Evolutionary conservation across 2,797 vertebrate species (phyloP).

Genomic region (Podargus strigoides): DNA sequence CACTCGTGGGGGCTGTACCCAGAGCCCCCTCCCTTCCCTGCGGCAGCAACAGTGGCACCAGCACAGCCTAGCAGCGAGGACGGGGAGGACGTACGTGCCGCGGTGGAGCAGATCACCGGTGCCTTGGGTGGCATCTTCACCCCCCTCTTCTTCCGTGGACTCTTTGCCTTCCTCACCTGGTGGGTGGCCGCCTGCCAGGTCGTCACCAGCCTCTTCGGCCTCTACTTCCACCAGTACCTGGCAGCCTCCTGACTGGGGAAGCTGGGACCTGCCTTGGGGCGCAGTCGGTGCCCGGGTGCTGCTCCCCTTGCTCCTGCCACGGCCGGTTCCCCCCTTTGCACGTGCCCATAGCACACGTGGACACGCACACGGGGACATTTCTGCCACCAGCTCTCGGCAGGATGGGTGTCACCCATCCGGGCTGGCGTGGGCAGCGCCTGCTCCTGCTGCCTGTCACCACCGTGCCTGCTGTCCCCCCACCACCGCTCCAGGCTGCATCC

Average conservation of each 20-base stretch:
- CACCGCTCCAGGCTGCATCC: accelerated
- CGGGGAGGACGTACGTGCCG: conserved; percentile 81
- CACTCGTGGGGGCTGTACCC: conserved; percentile 86
- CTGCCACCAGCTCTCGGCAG: not conserved
- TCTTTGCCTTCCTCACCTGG: conserved; percentile 92
- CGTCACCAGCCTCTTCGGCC: conserved; percentile 89
- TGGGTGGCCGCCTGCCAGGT: conserved; percentile 93
- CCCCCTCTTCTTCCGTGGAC: conserved; percentile 83
- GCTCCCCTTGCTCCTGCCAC: not conserved
- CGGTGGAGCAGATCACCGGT: conserved; percentile 78
- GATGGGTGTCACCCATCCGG: accelerated
- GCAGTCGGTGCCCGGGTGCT: accelerated
- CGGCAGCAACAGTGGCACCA: not conserved
- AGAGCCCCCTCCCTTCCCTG: conserved; percentile 27
- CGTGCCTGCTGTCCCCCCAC: not conserved
- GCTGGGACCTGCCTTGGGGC: conserved; percentile 5
- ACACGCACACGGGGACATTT: accelerated
- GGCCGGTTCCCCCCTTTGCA: not conserved
- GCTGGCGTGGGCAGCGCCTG: not conserved
- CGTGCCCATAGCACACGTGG: not conserved
- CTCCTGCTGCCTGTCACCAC: not conserved
- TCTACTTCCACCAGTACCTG: conserved; percentile 95
- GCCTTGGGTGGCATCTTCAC: conserved; percentile 78
- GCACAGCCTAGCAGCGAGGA: conserved; percentile 32
- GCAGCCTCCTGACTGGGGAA: conserved; percentile 75